These are phyloP conservation scores for Dascillus cervinus DNA, from an alignment of 2,888 invertebrate genomes.

Conservation along the genomic window DNA sequence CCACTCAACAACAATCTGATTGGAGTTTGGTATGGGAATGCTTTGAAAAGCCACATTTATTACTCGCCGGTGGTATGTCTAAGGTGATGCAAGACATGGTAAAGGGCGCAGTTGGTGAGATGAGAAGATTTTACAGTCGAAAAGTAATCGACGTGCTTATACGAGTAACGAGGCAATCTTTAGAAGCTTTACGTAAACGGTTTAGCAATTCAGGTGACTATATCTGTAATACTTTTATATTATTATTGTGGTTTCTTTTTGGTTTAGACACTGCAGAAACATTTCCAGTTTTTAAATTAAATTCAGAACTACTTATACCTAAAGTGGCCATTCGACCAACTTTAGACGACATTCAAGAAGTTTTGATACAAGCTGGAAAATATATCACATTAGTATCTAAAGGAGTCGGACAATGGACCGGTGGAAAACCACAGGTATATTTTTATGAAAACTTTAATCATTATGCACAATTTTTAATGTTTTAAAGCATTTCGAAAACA, in stretches of 20 bases:
- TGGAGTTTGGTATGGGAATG: slow-evolving; percentile 82
- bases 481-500: too few relatives aligned
- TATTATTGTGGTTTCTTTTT: too few relatives aligned
- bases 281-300: slow-evolving; percentile 70
- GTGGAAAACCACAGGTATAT: slow-evolving; percentile 51
- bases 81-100: slow-evolving; percentile 82
- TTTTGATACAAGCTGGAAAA: slow-evolving; percentile 72
- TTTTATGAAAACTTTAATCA: too few relatives aligned
- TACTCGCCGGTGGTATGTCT: slow-evolving; percentile 61
- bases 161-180: slow-evolving; percentile 71
- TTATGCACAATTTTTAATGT: too few relatives aligned
- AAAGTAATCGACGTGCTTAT: slow-evolving; percentile 88
- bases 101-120: slow-evolving; percentile 81
- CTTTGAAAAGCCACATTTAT: slow-evolving; percentile 72
- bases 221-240: slow-evolving; percentile 1
- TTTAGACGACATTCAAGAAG: slow-evolving; percentile 85
- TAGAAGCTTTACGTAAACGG: slow-evolving; percentile 72
- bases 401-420: slow-evolving; percentile 88
- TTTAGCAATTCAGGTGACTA: slow-evolving; percentile 40
- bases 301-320: slow-evolving; percentile 80
- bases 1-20: slow-evolving; percentile 61
- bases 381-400: slow-evolving; percentile 80
- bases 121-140: slow-evolving; percentile 84
- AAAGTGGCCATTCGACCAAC: slow-evolving; percentile 81
- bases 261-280: too few relatives aligned